Base-by-base conservation (phyloP, 2,113 vertebrate genomes). In the Hiodon tergisus region DNA sequence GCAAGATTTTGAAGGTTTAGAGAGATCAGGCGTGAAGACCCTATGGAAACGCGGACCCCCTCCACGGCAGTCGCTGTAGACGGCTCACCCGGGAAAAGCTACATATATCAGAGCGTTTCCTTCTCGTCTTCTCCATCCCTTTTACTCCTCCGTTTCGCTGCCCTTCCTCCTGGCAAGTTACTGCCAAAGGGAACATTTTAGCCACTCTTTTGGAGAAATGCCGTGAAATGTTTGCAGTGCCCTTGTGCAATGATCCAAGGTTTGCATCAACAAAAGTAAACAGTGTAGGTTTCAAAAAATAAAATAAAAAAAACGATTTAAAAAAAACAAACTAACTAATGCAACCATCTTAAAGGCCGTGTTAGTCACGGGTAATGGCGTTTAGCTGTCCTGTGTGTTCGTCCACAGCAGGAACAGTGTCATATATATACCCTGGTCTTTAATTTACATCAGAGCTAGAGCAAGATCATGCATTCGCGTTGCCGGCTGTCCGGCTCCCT, bases 1-100 rank as follows among this genome's bases (percentile, higher is more conserved):
- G 89, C 89, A 87, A 91, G 93, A 93, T 94, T 95, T 94, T 91
- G 87, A 93, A 91, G 92, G 92, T 93, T 94, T 76, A 90, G 88
- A 89, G 90, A 93, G 93, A 94, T 95, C 93, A 93, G 91, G 91
- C 85, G n/a, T 90, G 86, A 83, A 89, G 90, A 92, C 90, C 91
- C 91, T 91, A 90, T 92, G 94, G 93, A 94, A 93, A 89, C 87
- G 89, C 81, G 73, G 88, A 89, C 86, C 85, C 81, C 73, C 85
- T 77, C 76, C 87, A 92, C 90, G 88, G 83, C 86, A 92, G 91
- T 91, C 90, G 85, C 85, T 72, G 17, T 57, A 69, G 79, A 88
- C 88, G 89, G 88, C 90, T 83, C 91, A 87, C 87, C 89, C 86
- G 89, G 83, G 79, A 87, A 84, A 88, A 82, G 87, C 89, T 85